Conservation (phyloP, 2,797 vertebrate genomes). For the Cheirogaleus major region DNA sequence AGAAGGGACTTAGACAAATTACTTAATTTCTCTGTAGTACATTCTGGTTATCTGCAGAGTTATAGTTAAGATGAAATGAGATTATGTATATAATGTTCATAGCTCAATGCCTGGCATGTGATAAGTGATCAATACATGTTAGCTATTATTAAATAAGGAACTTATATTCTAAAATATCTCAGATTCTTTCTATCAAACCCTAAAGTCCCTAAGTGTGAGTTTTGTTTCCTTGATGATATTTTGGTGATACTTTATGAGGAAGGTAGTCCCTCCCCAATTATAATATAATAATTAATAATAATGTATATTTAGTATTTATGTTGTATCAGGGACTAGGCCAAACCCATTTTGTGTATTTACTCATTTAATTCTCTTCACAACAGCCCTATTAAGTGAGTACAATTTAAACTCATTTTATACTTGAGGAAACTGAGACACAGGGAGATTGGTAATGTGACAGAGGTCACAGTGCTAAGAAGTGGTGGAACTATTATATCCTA, state of each 20-base stretch:
- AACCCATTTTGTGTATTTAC: neutral
- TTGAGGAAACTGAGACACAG: neutral
- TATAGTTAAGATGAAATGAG: neutral
- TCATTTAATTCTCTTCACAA: neutral
- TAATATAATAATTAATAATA: neutral
- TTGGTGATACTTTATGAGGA: neutral
- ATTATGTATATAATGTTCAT: neutral
- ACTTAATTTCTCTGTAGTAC: slow-evolving; percentile 13
- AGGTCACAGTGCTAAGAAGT: neutral
- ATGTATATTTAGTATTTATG: neutral
- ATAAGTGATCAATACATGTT: neutral
- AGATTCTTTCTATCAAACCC: neutral
- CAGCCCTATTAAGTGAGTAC: neutral
- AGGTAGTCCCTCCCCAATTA: neutral
- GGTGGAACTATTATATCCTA: neutral
- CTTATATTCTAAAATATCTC: neutral
- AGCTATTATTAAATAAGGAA: neutral
- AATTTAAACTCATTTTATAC: neutral
- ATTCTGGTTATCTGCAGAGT: slow-evolving; percentile 5
- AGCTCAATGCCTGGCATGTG: neutral
- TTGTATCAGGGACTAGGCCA: neutral
- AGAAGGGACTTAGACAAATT: neutral
- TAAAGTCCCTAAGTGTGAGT: slow-evolving; percentile 12
- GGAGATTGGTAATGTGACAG: neutral
- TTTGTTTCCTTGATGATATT: slow-evolving; percentile 11